A percentile compares a stretch with the other conserved stretches of the same genome.
Conservation (phyloP, 1,140 invertebrate species). For the Helicoverpa armigera region DNA sequence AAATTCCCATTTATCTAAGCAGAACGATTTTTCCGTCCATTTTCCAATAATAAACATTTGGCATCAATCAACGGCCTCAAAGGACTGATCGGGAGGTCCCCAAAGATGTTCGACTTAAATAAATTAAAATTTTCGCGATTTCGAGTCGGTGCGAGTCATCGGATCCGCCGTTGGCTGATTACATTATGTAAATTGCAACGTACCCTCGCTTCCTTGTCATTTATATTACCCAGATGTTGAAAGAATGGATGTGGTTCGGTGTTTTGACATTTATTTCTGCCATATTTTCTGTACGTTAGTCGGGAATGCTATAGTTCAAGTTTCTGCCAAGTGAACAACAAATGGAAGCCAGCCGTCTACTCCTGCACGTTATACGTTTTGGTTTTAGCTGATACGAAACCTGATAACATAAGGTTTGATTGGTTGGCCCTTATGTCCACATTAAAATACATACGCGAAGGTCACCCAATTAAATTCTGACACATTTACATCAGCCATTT, state of each 20-base stretch:
- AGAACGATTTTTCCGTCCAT: conserved; percentile 52
- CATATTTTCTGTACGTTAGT: neutral
- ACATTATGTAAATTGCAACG: conserved; percentile 81
- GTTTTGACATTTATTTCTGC: neutral
- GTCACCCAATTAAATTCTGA: neutral
- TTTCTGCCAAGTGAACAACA: no score
- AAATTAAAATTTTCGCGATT: conserved; percentile 79
- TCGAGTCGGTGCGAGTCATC: conserved; percentile 76
- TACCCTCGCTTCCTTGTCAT: conserved; percentile 69
- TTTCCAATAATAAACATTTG: conserved; percentile 61
- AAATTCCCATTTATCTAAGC: conserved; percentile 36
- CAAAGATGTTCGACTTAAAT: conserved; percentile 34
- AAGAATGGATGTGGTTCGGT: conserved; percentile 49
- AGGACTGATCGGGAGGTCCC: conserved; percentile 59
- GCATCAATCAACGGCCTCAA: conserved; percentile 67
- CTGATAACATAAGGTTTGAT: no score
- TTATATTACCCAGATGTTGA: conserved; percentile 67
- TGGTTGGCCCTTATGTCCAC: no score
- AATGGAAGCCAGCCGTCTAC: no score
- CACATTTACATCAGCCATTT: neutral
- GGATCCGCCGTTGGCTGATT: conserved; percentile 75
- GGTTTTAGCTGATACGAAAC: no score
- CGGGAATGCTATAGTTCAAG: neutral
- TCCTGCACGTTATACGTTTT: no score
- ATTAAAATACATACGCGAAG: neutral